A percentile compares a stretch with the other conserved stretches of the same genome.
Conservation (phyloP, 1,140 invertebrate genomes). For the Neotoxoptera formosana region DNA sequence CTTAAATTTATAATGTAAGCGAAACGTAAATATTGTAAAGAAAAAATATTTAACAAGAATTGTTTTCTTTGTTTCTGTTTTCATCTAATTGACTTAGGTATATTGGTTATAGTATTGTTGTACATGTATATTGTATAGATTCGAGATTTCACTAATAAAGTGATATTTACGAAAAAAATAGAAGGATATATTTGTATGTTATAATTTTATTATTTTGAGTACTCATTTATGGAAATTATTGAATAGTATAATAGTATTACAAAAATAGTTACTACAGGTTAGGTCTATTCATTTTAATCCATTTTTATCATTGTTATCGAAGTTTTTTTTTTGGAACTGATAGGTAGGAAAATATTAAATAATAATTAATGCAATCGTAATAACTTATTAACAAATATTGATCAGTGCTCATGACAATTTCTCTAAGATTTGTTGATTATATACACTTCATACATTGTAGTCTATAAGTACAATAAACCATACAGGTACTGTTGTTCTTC, state of each 20-base stretch:
- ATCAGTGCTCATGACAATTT: not conserved
- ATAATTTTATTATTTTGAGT: not conserved
- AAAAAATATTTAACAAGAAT: not conserved
- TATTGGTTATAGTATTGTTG: too few species aligned
- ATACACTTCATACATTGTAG: too few species aligned
- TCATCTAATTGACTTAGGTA: not conserved
- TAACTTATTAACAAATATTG: not conserved
- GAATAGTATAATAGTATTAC: not conserved
- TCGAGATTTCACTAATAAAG: not conserved
- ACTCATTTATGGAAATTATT: not conserved
- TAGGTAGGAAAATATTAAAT: not conserved
- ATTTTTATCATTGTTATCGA: not conserved
- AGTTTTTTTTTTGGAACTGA: not conserved
- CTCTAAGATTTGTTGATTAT: too few species aligned
- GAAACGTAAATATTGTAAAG: not conserved
- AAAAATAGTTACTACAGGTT: not conserved
- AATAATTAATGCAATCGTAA: not conserved
- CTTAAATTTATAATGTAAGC: not conserved
- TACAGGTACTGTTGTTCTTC: not conserved
- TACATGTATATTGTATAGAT: not conserved
- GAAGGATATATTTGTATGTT: not conserved
- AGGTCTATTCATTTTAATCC: not conserved
- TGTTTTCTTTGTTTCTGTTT: not conserved
- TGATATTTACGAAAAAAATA: too few species aligned
- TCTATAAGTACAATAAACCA: not conserved